Conservation (phyloP, 2,797 vertebrate genomes). For the Megaceryle alcyon region DNA sequence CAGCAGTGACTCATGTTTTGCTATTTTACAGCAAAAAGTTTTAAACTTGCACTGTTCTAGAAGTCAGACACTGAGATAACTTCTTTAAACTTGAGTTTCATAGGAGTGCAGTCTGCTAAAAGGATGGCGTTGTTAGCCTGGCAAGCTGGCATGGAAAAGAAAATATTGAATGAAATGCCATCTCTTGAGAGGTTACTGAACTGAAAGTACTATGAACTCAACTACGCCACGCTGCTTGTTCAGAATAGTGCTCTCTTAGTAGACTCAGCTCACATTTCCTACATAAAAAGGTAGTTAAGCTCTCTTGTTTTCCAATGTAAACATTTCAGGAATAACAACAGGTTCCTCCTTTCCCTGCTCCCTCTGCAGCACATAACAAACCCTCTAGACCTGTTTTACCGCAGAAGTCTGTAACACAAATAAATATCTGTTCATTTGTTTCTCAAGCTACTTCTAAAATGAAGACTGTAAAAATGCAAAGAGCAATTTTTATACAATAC, state of each 20-base stretch:
- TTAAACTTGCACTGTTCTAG: neutral
- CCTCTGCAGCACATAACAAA: neutral
- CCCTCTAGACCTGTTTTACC: neutral
- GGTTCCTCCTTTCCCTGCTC: neutral
- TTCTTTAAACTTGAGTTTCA: neutral
- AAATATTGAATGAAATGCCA: neutral
- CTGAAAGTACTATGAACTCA: neutral
- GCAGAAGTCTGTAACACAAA: neutral
- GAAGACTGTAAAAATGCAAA: neutral
- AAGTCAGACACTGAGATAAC: neutral
- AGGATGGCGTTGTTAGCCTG: neutral
- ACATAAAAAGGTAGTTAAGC: neutral
- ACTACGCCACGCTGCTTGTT: neutral
- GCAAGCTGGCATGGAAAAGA: neutral
- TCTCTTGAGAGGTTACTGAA: neutral
- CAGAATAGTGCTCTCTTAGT: neutral
- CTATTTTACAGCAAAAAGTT: slow-evolving; percentile 13
- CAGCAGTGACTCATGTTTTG: slow-evolving; percentile 53
- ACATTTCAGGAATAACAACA: neutral
- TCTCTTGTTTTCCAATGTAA: neutral
- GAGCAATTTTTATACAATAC: neutral
- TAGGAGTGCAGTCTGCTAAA: neutral
- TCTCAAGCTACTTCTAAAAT: neutral
- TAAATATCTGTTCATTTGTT: neutral
- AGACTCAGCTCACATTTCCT: neutral